Evolutionary conservation across 2,888 invertebrate genomes (phyloP), one percentile per base, ranked within the genome.

Genomic region (Microctonus aethiopoides): DNA sequence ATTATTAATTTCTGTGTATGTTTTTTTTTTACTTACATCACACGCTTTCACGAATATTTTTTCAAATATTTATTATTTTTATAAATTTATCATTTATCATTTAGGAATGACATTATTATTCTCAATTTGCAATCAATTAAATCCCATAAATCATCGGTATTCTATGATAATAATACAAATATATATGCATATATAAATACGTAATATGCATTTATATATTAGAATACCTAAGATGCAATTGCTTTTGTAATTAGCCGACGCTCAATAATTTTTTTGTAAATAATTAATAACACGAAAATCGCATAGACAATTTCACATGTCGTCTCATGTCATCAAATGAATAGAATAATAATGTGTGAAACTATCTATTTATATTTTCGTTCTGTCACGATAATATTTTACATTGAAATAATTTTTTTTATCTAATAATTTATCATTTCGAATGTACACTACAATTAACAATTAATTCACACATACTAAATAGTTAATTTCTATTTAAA

Each of bases 221-320:
- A 86, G 84, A n/a, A 85, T 86, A 85, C 81, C 84, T 86, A 85
- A 82, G 83, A 85, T 85, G 85, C 82, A 82, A 84, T 83, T 83
- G 81, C 82, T 68, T 67, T 78, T 83, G 80, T 77, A 84, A 82
- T 84, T 80, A 79, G 77, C 79, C 82, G 80, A 81, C 82, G 83
- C 78, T 80, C 78, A 72, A 81, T 84, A 81, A 80, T 80, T 79
- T 82, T 13, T 24, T 39, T 39, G 7, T 24, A n/a, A 11, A 24
- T 41, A 9, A 22, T 22, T n/a, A n/a, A 16, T 39, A 26, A 20
- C n/a, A 39, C 41, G 41, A 67, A 39, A 59, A 52, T 56, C 46
- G 6, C 13, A 60, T 20, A 32, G n/a, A 57, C 68, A 13, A 29
- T 29, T 46, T 16, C n/a, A 54, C 32, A 24, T 56, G 16, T 60